Percentiles rank a stretch among this genome's conserved stretches.
Evolutionary conservation across 2,888 invertebrate species (phyloP).

Genomic region (Agonopterix subpropinquella): DNA sequence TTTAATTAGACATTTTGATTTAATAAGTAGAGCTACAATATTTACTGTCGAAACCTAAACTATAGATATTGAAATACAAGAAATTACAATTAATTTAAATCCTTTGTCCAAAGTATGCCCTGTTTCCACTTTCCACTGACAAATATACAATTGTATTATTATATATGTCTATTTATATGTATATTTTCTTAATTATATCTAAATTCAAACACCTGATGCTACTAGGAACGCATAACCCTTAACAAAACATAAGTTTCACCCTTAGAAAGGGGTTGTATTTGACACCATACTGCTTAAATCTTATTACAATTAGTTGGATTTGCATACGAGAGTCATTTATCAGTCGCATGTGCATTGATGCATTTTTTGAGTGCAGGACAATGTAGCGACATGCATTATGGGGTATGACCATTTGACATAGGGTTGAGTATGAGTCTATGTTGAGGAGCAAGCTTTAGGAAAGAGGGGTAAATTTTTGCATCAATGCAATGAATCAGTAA

Average conservation of each 20-base stretch:
- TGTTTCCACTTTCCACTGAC: too few relatives aligned
- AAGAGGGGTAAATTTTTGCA: slow-evolving; percentile 9
- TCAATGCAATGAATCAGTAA: not conserved
- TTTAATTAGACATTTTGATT: too few relatives aligned
- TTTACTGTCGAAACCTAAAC: too few relatives aligned
- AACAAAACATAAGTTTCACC: slow-evolving; percentile 19
- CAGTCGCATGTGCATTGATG: slow-evolving; percentile 38
- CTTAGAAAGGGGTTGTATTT: slow-evolving; percentile 1
- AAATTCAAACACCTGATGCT: too few relatives aligned
- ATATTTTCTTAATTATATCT: too few relatives aligned
- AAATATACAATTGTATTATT: too few relatives aligned
- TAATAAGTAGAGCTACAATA: too few relatives aligned
- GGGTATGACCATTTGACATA: slow-evolving; percentile 23
- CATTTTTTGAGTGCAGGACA: slow-evolving; percentile 43
- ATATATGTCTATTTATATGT: not conserved
- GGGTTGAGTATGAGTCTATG: slow-evolving; percentile 6
- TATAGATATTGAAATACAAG: too few relatives aligned
- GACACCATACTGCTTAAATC: slow-evolving; percentile 40
- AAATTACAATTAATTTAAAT: too few relatives aligned
- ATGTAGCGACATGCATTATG: slow-evolving; percentile 26
- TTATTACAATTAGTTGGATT: slow-evolving; percentile 68
- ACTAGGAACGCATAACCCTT: not conserved
- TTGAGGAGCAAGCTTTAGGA: slow-evolving; percentile 2
- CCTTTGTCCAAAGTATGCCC: too few relatives aligned
- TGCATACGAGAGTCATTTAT: slow-evolving; percentile 64